Base-by-base conservation (phyloP, 2,113 vertebrate species). In the Lethenteron camtschaticum region DNA sequence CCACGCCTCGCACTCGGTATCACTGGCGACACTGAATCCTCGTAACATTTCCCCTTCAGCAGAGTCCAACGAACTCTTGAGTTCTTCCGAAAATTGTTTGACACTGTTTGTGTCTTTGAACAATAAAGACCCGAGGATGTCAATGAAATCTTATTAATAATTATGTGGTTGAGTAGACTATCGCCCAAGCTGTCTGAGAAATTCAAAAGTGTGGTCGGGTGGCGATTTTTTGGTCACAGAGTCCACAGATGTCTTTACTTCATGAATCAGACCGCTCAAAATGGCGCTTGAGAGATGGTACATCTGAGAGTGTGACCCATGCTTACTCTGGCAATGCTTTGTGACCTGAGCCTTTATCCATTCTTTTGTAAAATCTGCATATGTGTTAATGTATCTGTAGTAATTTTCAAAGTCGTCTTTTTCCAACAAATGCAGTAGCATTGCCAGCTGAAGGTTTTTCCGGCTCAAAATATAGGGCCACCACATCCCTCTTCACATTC, bases 291-390 rank as follows among this genome's bases (percentile, higher is more conserved):
- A 41, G 41, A 41, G 41, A 41, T 6, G 5, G 5, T 41, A 41
- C 5, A 41, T 41, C 41, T 41, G 6, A 7, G 41, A 41, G 5
- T 5, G 41, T 41, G 41, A 41, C 6, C 41, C 41, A 14, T 55
- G 20, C 69, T 56, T 7, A 12, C 24, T 14, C 13, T 10, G 57
- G 68, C 57, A 72, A 14, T 13, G 57, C 16, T 60, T 7, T n/a
- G 55, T 10, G 57, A 72, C 71, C n/a, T 69, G 57, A 18, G 56
- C 11, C n/a, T 18, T 70, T 55, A 72, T 12, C 57, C 71, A 72
- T 7, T 59, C 69, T 2, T 57, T 18, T 68, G 68, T 69, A 56
- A 12, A 72, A 9, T 57, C 24, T 11, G 58, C 24, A 10, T 57
- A 69, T 10, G 55, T 10, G 18, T 72, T 24, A n/a, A 69, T 69